Evolutionary conservation across 2,888 invertebrate genomes (phyloP), one percentile per base, ranked within the genome.

Genomic region (Agrypnus murinus): DNA sequence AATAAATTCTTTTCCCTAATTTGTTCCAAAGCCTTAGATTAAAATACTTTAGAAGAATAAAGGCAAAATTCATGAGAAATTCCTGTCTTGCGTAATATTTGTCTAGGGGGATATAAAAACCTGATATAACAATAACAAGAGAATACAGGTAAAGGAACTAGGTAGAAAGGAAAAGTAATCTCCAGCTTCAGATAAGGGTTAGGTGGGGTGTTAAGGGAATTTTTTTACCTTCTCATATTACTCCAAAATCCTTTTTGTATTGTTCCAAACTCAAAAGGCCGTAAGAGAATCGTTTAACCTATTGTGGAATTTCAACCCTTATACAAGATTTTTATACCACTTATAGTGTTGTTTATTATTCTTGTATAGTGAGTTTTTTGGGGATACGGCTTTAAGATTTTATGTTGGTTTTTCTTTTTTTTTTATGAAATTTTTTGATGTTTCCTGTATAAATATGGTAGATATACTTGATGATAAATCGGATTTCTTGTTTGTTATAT

Each of bases 251-350:
- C 59, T 66, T 43, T 25, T 14, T 15, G 31, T n/a, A 43, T 71
- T 71, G 71, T 71, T 71, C 71, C 60, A 31, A 8, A 36, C 59
- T 67, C 62, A 71, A 71, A 71, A 66, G 71, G 43, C 46, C 63
- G 67, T 63, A 71, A 71, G 63, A 66, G 60, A 67, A 71, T 67
- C 71, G 71, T 60, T 71, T 67, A 67, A 64, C 71, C 63, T 59
- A 48, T 70, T 70, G 59, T 63, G 15, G 40, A 59, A 50, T 25
- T 32, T 43, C 66, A 70, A 70, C 65, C 70, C 69, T 69, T 69
- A 69, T 46, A 31, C 34, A 43, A 9, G 53, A 31, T 31, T 68
- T 50, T 19, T 25, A 34, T 34, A 59, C 65, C 65, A 58, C 65
- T 66, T 59, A 32, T 53, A 36, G 19, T 10, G 8, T 32, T 25